Evolutionary conservation across 2,797 vertebrate genomes (phyloP), one percentile per base, ranked within the genome.

Genomic region (Eulemur albifrons): DNA sequence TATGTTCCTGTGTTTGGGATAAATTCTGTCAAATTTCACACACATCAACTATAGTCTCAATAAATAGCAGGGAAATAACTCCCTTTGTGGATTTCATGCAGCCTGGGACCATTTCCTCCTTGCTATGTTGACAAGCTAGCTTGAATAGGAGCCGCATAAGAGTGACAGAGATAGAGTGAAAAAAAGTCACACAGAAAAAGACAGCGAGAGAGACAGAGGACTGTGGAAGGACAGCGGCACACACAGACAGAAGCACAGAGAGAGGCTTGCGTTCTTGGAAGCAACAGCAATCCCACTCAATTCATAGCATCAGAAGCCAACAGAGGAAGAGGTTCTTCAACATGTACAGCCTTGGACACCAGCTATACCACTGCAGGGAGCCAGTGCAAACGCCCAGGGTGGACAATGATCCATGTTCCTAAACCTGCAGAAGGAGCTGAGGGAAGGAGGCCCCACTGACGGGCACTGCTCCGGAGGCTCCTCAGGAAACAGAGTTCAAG

Each of bases 1-100:
- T 3, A 30, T 5, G 30, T 45, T 70, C 59, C 69, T 75, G 48
- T 67, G 72, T 59, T 91, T 48, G 85, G 50, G 81, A 76, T 59
- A 48, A 94, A 83, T 48, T n/a, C 75, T 81, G 54, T 81, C 77
- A 17, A 73, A 67, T 72, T 83, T 43, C 83, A 85, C 52, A 73
- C n/a, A 54, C 59, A 40, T 85, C 59, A 90, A 17, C 76, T 52
- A n/a, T 7, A 20, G 61, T 25, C 80, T 83, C 63, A 13, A 43
- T 35, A 48, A 73, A 43, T 7, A 59, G 63, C 67, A 63, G 61
- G 32, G n/a, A 67, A 90, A 63, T 6, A 54, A 61, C 23, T 73
- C 35, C 85, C 73, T 76, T 43, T 76, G 61, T 40, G 61, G 86
- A 67, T 35, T 77, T 82, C 83, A 69, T 9, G 35, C 40, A 57